Conservation (phyloP, 2,888 invertebrate genomes). For the Drosophila parthenogenetica region DNA sequence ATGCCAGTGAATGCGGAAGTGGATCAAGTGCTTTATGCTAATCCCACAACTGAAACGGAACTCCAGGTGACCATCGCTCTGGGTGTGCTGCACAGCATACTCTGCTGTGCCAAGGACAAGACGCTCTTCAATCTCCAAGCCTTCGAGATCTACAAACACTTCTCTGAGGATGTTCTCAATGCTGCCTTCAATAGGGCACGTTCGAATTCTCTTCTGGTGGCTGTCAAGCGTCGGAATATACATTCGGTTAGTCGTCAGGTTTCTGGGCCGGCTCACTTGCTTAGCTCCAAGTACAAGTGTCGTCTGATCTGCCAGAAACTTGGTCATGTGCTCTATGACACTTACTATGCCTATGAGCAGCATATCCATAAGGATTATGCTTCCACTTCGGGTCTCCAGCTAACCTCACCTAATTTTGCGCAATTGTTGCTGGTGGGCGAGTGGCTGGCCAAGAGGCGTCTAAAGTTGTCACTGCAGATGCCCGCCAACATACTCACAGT, state of each 20-base stretch:
- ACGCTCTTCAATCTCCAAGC: constrained; percentile 88
- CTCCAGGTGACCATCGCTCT: constrained; percentile 74
- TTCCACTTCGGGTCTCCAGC: constrained; percentile 64
- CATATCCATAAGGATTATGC: constrained; percentile 33
- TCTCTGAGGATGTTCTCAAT: constrained; percentile 88
- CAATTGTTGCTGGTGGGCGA: constrained; percentile 86
- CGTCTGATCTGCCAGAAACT: constrained; percentile 79
- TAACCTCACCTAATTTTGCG: constrained; percentile 85
- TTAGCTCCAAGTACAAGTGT: constrained; percentile 85
- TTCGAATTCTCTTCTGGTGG: constrained; percentile 87
- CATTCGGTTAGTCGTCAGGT: constrained; percentile 66
- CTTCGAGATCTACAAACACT: constrained; percentile 90
- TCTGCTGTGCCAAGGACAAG: constrained; percentile 88
- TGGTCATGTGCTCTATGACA: constrained; percentile 74
- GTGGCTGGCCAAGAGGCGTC: constrained; percentile 83
- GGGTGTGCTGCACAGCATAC: constrained; percentile 88
- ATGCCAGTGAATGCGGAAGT: constrained; percentile 59
- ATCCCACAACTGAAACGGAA: constrained; percentile 75
- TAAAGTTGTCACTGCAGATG: constrained; percentile 69
- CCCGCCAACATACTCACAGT: constrained; percentile 83
- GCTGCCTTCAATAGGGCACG: constrained; percentile 87
- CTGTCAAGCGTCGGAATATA: constrained; percentile 83
- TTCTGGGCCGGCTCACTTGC: constrained; percentile 82
- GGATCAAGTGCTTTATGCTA: constrained; percentile 67
- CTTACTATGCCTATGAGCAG: constrained; percentile 66